Evolutionary conservation across 2,888 invertebrate genomes (phyloP).

Genomic region (Aphodius sticticus): DNA sequence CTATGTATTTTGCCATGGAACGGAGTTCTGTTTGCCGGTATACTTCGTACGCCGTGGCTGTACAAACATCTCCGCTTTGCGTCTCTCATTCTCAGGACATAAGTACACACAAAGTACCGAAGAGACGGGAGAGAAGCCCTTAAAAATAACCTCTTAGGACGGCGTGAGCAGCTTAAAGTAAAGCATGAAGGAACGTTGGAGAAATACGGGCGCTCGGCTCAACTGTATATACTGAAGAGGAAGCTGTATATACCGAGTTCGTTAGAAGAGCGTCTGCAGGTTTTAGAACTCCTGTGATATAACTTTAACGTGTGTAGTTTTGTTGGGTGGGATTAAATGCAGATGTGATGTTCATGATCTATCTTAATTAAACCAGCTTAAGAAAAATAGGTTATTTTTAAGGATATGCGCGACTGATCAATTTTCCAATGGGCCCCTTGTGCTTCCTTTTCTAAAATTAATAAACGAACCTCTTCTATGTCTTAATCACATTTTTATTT

Average conservation of each 20-base stretch:
- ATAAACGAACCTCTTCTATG: too few species aligned
- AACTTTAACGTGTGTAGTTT: neutral
- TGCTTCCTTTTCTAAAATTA: too few species aligned
- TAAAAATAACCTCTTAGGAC: conserved; percentile 4
- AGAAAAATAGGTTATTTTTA: too few species aligned
- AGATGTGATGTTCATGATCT: too few species aligned
- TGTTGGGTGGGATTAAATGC: neutral
- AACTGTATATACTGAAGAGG: neutral
- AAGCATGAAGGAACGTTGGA: neutral
- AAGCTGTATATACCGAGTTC: neutral
- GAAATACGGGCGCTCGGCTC: neutral
- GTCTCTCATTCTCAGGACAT: neutral
- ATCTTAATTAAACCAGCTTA: too few species aligned
- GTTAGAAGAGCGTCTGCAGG: neutral
- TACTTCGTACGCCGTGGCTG: neutral
- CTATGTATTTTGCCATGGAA: conserved; percentile 58
- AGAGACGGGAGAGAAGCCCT: neutral
- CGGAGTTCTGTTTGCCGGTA: conserved; percentile 33
- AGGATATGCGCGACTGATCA: too few species aligned
- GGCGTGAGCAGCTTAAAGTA: neutral
- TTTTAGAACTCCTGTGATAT: neutral
- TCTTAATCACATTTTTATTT: too few species aligned
- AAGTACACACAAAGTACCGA: neutral
- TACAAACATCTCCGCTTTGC: neutral
- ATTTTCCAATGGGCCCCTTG: too few species aligned